Conservation (phyloP, 1,140 invertebrate species). For the Leptopilina clavipes region DNA sequence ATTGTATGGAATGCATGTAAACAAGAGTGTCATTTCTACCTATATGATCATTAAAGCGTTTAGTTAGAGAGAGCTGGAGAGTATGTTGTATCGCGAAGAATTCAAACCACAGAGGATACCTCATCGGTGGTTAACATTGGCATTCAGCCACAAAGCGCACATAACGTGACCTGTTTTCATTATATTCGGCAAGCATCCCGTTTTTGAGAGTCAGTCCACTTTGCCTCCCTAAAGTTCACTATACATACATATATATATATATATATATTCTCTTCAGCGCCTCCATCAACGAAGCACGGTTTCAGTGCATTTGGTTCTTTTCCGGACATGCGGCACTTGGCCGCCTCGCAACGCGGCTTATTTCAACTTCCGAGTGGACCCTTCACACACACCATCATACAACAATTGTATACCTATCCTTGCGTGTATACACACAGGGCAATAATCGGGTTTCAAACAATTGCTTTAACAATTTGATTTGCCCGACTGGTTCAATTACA, state of each 20-base stretch:
- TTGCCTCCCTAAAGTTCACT: no score
- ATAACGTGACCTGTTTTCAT: constrained; percentile 59
- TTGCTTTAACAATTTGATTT: constrained; percentile 60
- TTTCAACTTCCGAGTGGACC: constrained; percentile 45
- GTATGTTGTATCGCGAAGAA: constrained; percentile 40
- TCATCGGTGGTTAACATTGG: constrained; percentile 57
- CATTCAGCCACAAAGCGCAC: constrained; percentile 51
- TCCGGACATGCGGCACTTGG: not conserved
- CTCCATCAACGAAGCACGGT: not conserved
- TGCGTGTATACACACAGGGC: not conserved
- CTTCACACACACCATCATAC: no score
- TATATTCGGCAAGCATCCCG: constrained; percentile 49
- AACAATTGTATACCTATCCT: constrained; percentile 16
- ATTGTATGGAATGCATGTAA: no score
- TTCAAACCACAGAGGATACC: constrained; percentile 43
- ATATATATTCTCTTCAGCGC: not conserved
- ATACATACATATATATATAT: no score
- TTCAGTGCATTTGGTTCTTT: no score
- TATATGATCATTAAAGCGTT: no score
- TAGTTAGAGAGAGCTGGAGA: no score
- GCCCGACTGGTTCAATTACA: constrained; percentile 57
- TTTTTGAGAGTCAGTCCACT: not conserved
- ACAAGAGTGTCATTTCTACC: no score
- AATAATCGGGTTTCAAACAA: constrained; percentile 57
- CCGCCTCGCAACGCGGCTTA: constrained; percentile 32